phyloP scores from a whole-genome alignment of 2,113 vertebrate species.

The Bos indicus region DNA sequence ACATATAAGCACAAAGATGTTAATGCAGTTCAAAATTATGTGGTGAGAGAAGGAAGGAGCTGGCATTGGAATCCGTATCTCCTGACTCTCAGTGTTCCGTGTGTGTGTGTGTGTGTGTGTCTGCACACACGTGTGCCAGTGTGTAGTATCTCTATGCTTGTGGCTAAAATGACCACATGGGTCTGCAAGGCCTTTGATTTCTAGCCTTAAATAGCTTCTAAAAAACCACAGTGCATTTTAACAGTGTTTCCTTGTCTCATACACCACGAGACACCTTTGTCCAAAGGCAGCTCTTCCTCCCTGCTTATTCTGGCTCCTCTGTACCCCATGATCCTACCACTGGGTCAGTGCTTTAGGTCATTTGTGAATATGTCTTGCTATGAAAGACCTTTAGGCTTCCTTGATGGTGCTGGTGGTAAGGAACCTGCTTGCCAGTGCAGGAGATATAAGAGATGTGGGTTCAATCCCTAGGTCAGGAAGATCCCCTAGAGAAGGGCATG shows the following conservation, averaged over 20 bases:
- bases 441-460: not conserved
- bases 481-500: not conserved
- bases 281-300: not conserved
- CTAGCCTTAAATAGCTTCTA: not conserved
- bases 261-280: not conserved
- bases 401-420: not conserved
- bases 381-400: not conserved
- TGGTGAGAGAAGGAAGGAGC: rapidly evolving
- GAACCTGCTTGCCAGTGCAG: not conserved
- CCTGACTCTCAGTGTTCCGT: too few relatives aligned
- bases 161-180: not conserved
- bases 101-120: not conserved
- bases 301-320: too few relatives aligned
- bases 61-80: rapidly evolving
- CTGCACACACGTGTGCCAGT: rapidly evolving
- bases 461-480: not conserved
- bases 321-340: not conserved
- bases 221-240: not conserved
- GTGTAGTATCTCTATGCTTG: too few relatives aligned
- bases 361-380: not conserved
- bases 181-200: not conserved
- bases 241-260: not conserved
- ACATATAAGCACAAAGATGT: not conserved
- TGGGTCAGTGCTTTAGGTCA: not conserved
- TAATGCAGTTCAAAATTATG: rapidly evolving